Evolutionary conservation across 1,140 invertebrate species (phyloP), one percentile per base, ranked within the genome.

Genomic region (Bicyclus anynana): DNA sequence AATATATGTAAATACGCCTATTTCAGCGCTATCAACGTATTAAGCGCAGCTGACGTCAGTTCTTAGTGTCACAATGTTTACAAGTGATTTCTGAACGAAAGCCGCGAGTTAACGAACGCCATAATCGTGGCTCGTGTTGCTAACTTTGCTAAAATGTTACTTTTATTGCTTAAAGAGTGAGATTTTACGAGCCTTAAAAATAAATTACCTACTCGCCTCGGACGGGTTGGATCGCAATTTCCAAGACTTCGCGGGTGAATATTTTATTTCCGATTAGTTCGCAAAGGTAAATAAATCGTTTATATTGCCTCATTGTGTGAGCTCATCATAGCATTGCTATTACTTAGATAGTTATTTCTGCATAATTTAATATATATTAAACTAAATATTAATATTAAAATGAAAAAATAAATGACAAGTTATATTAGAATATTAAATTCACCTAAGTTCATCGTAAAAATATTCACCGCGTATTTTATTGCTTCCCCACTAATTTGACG

Each of bases 161-260:
- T 80, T 87, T 88, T 87, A 86, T 76, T 75, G 70, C 77, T 80
- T 66, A 71, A 86, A 83, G 77, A 87, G 81, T 87, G 84, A 82
- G 78, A 84, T 77, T 88, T 88, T 88, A 88, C 67, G 83, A 79
- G 80, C 83, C 72, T 85, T 86, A 74, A 86, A 84, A 85, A 82
- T 86, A 85, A 85, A 86, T 88, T 84, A 84, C n/a, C n/a, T n/a
- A n/a, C 77, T 77, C 61, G 77, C 42, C 64, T 76, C 69, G 70
- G 67, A 82, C 65, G 61, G 68, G 69, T 77, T 69, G 69, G 77
- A 77, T 80, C 73, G 71, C 69, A 77, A 71, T 74, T 80, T 74
- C 62, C 65, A 67, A 79, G 72, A 74, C 63, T 74, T 77, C 66
- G 72, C 70, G 67, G 73, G 69, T 77, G 80, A 80, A 86, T 80